Percentiles rank a stretch among this genome's conserved stretches.
phyloP scores from a whole-genome alignment of 1,140 invertebrate genomes.

The Mya arenaria region DNA sequence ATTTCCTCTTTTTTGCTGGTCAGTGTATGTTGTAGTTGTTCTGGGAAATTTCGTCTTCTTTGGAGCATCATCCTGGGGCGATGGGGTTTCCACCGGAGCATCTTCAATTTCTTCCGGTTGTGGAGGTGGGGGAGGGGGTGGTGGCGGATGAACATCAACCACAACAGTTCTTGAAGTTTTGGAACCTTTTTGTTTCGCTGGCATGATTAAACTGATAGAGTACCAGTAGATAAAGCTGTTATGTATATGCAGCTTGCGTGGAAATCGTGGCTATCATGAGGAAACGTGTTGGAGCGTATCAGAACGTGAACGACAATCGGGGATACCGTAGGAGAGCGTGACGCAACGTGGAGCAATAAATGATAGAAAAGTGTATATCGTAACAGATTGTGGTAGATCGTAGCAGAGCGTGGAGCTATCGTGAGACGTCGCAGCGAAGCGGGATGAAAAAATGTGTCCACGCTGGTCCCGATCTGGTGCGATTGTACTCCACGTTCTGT shows the following conservation, averaged over 20 bases:
- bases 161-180: constrained; percentile 29
- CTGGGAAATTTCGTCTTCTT: constrained; percentile 24
- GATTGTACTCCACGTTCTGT: neutral
- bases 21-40: constrained; percentile 21
- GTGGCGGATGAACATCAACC: constrained; percentile 19
- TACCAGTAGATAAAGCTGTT: constrained; percentile 13
- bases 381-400: neutral
- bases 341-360: constrained; percentile 2
- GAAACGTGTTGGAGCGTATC: neutral
- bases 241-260: neutral
- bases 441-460: neutral
- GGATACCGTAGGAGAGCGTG: neutral
- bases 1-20: constrained; percentile 18
- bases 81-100: constrained; percentile 18
- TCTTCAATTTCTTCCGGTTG: constrained; percentile 24
- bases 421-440: neutral
- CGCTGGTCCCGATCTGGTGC: neutral
- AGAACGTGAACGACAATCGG: constrained; percentile 13
- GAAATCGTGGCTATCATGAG: neutral
- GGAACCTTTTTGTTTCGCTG: constrained; percentile 29
- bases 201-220: constrained; percentile 30
- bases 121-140: constrained; percentile 20
- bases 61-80: constrained; percentile 15
- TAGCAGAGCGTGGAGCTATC: neutral
- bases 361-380: constrained; percentile 5